phyloP scores from a whole-genome alignment of 2,113 vertebrate genomes.

The Nothobranchius kuhntae region DNA sequence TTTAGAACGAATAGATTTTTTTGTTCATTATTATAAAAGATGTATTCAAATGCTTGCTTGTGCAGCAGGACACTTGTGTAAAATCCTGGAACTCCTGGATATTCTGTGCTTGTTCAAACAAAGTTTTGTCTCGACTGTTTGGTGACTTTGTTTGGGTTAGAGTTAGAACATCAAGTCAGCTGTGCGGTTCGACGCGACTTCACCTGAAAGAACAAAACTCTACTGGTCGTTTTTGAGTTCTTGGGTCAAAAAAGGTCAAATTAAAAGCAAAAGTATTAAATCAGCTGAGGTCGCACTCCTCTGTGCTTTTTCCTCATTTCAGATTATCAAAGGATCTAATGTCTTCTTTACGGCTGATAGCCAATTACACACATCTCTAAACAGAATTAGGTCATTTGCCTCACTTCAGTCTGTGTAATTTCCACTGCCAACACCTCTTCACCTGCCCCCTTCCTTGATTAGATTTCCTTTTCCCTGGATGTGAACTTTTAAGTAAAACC shows the following conservation, averaged over 20 bases:
- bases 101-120: too few relatives aligned
- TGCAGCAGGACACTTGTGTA: too few relatives aligned
- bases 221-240: constrained; percentile 13
- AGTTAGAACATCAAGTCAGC: too few relatives aligned
- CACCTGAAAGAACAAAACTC: constrained; percentile 13
- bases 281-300: constrained; percentile 12
- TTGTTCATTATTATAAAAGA: too few relatives aligned
- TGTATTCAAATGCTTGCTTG: too few relatives aligned
- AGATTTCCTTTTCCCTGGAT: not conserved
- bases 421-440: constrained; percentile 10
- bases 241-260: constrained; percentile 21
- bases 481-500: constrained; percentile 7
- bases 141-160: too few relatives aligned
- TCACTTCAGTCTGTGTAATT: constrained; percentile 52
- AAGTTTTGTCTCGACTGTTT: too few relatives aligned
- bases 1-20: too few relatives aligned
- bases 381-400: constrained; percentile 65
- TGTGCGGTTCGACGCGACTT: constrained; percentile 4
- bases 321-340: constrained; percentile 60
- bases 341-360: constrained; percentile 54
- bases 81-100: too few relatives aligned
- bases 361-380: constrained; percentile 56
- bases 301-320: constrained; percentile 23
- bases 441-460: constrained; percentile 15
- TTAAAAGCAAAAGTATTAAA: constrained; percentile 22